Conservation (phyloP, 2,113 vertebrate genomes). For the Beaufortia kweichowensis region DNA sequence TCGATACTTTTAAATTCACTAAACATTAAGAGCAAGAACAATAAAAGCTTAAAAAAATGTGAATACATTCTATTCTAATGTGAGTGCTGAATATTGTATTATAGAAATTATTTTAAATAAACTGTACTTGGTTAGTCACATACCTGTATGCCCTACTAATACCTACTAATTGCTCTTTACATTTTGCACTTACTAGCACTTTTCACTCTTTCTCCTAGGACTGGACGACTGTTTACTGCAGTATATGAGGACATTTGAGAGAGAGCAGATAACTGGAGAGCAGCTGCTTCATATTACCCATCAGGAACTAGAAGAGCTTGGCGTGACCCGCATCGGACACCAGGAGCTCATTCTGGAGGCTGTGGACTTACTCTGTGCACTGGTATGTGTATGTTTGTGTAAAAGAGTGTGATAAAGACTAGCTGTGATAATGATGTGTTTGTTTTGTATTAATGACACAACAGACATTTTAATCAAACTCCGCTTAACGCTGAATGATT, state of each 20-base stretch:
- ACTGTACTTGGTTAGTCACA: too few species aligned
- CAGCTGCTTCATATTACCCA: constrained; percentile 79
- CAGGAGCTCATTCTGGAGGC: constrained; percentile 62
- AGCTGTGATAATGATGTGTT: constrained; percentile 51
- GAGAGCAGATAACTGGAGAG: constrained; percentile 78
- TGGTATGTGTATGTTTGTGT: constrained; percentile 45
- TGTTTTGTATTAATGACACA: constrained; percentile 51
- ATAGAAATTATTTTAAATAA: too few species aligned
- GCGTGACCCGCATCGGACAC: constrained; percentile 68
- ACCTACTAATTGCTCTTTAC: too few species aligned
- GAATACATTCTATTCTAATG: too few species aligned
- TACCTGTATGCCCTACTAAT: too few species aligned
- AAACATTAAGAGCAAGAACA: too few species aligned
- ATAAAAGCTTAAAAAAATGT: too few species aligned
- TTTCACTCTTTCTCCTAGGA: constrained; percentile 40
- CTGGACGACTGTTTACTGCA: constrained; percentile 58
- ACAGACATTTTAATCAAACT: constrained; percentile 49
- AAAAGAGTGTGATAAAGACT: not conserved
- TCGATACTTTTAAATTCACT: too few species aligned
- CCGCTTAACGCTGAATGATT: constrained; percentile 50
- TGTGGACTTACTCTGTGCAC: constrained; percentile 58
- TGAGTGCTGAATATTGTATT: too few species aligned
- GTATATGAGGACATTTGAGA: constrained; percentile 70
- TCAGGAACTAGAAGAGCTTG: constrained; percentile 78
- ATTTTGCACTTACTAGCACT: not conserved